Conservation (phyloP, 2,888 invertebrate species). For the Epistrophe eligans region DNA sequence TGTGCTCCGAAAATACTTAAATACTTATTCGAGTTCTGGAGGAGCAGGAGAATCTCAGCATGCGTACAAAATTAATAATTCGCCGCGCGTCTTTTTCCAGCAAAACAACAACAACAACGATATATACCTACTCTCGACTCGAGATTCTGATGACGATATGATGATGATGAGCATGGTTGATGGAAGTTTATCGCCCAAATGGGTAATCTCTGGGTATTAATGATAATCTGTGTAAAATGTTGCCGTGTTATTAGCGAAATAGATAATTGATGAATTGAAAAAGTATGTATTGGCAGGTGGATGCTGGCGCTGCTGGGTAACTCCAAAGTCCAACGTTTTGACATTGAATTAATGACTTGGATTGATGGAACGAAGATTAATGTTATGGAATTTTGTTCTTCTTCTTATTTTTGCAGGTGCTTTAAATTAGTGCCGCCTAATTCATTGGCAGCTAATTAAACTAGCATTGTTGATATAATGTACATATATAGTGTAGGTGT, state of each 20-base stretch:
- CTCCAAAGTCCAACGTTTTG: conserved; percentile 41
- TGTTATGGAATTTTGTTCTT: conserved; percentile 39
- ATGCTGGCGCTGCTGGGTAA: conserved; percentile 17
- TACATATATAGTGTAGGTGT: too few relatives aligned
- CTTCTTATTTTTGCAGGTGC: not conserved
- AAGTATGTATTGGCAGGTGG: conserved; percentile 43
- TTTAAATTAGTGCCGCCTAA: not conserved
- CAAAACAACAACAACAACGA: conserved; percentile 14
- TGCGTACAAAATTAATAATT: conserved; percentile 65
- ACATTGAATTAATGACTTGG: conserved; percentile 69
- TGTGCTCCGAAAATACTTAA: conserved; percentile 56
- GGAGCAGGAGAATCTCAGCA: conserved; percentile 58
- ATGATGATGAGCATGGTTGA: conserved; percentile 24
- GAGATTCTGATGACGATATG: not conserved
- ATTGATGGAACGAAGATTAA: conserved; percentile 55
- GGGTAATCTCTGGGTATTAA: conserved; percentile 52
- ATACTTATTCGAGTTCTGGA: conserved; percentile 18
- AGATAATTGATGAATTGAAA: conserved; percentile 71
- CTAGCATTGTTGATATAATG: not conserved
- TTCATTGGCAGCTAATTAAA: conserved; percentile 9
- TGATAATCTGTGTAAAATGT: conserved; percentile 65
- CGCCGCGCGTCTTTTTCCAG: conserved; percentile 22
- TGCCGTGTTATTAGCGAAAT: conserved; percentile 68
- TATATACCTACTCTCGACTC: not conserved
- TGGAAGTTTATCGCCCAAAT: conserved; percentile 57